These are phyloP conservation scores for Clarias platycephalus DNA, from an alignment of 2,797 vertebrate genomes.

Conservation along the genomic window DNA sequence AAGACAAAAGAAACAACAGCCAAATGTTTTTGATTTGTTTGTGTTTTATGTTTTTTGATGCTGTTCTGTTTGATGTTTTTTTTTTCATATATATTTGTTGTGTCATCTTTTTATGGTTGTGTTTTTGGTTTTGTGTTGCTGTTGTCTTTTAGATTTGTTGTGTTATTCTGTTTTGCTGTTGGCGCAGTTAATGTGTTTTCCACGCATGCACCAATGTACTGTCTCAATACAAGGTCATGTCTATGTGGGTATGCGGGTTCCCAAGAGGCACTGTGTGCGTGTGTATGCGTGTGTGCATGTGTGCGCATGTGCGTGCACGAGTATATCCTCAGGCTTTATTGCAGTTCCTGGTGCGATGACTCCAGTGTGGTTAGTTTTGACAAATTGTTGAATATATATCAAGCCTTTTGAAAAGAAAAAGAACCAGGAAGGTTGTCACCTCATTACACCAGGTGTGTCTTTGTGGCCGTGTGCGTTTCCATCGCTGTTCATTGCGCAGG, in stretches of 20 bases:
- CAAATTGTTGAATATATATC: slow-evolving; percentile 22
- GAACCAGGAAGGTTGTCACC: slow-evolving; percentile 20
- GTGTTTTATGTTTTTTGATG: not conserved
- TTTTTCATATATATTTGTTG: not conserved
- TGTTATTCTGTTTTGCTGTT: not conserved
- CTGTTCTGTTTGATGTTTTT: not conserved
- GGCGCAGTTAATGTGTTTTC: slow-evolving; percentile 2
- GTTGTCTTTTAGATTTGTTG: not conserved
- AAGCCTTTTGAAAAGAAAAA: slow-evolving; percentile 6
- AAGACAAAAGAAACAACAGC: not conserved
- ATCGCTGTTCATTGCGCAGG: not conserved
- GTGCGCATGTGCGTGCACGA: not conserved
- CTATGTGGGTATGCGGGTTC: slow-evolving; percentile 14
- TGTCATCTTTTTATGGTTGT: not conserved
- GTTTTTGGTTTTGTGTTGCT: not conserved
- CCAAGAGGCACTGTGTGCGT: not conserved
- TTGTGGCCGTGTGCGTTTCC: not conserved
- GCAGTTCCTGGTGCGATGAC: slow-evolving; percentile 11
- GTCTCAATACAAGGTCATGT: not conserved
- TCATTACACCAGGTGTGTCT: slow-evolving; percentile 35
- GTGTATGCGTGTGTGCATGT: not conserved
- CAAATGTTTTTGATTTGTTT: not conserved
- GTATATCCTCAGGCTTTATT: not conserved
- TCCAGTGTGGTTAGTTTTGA: slow-evolving; percentile 34
- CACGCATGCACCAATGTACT: not conserved